Evolutionary conservation across 2,888 invertebrate genomes (phyloP).

Genomic region (Lasius fuliginosus): DNA sequence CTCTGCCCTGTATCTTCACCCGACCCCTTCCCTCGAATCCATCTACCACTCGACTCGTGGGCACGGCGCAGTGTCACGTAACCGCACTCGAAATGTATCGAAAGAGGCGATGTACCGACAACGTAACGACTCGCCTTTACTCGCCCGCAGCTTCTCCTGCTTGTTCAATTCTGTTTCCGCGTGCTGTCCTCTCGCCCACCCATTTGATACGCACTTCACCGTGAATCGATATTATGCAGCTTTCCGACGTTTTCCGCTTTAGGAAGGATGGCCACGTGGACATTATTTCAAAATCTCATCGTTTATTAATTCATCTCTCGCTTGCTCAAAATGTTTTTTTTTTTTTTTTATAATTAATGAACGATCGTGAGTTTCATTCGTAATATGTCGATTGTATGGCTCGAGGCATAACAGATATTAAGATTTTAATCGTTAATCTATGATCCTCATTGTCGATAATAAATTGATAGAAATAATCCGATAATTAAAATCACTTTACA

Average conservation of each 20-base stretch:
- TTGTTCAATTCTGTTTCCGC: constrained; percentile 30
- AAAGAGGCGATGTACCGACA: constrained; percentile 64
- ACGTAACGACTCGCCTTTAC: constrained; percentile 64
- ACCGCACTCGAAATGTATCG: constrained; percentile 76
- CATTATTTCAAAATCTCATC: constrained; percentile 58
- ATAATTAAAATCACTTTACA: constrained; percentile 7
- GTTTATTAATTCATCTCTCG: constrained; percentile 64
- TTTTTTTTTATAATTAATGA: constrained; percentile 62
- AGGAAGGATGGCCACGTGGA: background rate
- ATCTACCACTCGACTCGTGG: constrained; percentile 60
- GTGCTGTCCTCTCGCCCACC: background rate
- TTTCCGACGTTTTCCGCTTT: constrained; percentile 20
- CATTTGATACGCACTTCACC: constrained; percentile 27
- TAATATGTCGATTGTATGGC: background rate
- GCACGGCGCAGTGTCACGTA: constrained; percentile 76
- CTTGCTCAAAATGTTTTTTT: constrained; percentile 30
- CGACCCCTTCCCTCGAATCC: constrained; percentile 35
- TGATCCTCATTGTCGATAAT: constrained; percentile 1
- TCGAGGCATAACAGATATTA: constrained; percentile 18
- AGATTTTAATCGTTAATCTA: constrained; percentile 27
- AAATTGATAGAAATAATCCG: background rate
- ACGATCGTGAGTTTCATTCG: constrained; percentile 47
- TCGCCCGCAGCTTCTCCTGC: constrained; percentile 48
- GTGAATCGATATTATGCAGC: constrained; percentile 57
- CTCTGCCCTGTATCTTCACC: constrained; percentile 54